Evolutionary conservation across 2,113 vertebrate species (phyloP).

Genomic region (Mus pahari): DNA sequence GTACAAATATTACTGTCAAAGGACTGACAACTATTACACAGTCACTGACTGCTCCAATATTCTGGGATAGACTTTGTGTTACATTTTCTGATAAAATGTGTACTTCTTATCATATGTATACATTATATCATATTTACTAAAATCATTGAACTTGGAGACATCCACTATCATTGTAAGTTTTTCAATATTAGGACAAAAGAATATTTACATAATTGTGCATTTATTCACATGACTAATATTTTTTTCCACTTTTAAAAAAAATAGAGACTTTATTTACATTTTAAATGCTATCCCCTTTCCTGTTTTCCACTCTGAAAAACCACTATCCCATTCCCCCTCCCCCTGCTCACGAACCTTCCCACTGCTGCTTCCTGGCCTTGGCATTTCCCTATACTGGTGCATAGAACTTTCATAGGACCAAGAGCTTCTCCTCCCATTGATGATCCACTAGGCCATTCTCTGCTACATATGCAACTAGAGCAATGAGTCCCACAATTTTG

Average conservation of each 20-base stretch:
- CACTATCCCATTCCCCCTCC: too few species aligned
- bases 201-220: neutral
- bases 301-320: accelerated
- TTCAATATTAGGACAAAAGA: constrained; percentile 14
- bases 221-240: neutral
- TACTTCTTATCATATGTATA: neutral
- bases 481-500: too few species aligned
- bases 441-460: too few species aligned
- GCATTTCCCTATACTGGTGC: too few species aligned
- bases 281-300: too few species aligned
- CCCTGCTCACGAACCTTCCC: too few species aligned
- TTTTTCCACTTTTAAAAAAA: neutral
- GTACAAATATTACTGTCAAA: neutral
- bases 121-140: neutral
- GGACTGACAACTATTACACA: neutral
- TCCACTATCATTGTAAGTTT: neutral
- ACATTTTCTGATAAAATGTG: neutral
- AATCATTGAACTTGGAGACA: neutral
- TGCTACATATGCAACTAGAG: too few species aligned
- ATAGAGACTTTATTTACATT: neutral
- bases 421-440: too few species aligned
- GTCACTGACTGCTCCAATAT: neutral
- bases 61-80: neutral
- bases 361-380: too few species aligned
- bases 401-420: too few species aligned